Conservation (phyloP, 2,113 vertebrate genomes). For the Brachionichthys hirsutus region DNA sequence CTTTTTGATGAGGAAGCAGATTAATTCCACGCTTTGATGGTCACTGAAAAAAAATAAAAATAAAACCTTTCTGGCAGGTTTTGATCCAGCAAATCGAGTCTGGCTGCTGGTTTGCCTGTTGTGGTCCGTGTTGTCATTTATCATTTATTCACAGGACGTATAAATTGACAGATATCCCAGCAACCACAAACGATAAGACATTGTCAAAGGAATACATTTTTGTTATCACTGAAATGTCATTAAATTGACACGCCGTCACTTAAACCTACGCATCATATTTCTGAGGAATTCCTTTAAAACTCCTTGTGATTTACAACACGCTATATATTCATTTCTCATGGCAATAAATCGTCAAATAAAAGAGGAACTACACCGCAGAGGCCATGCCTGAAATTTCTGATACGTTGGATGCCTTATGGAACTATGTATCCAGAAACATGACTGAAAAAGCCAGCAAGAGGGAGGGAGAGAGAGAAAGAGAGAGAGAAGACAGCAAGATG, state of each 20-base stretch:
- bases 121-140: neutral
- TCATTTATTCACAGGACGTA: constrained; percentile 8
- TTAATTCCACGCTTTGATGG: neutral
- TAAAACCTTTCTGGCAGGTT: neutral
- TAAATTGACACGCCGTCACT: constrained; percentile 10
- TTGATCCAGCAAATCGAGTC: neutral
- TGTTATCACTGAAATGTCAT: constrained; percentile 2
- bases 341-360: constrained; percentile 33
- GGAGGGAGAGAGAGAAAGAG: constrained; percentile 5
- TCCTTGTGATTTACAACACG: constrained; percentile 19
- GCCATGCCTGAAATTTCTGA: neutral
- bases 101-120: neutral
- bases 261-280: constrained; percentile 6
- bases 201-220: neutral
- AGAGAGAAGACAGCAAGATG: constrained; percentile 20
- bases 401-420: constrained; percentile 2
- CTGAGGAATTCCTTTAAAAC: constrained; percentile 36
- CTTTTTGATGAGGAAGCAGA: neutral
- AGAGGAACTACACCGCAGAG: neutral
- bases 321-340: constrained; percentile 19
- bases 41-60: neutral
- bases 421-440: constrained; percentile 13
- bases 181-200: neutral
- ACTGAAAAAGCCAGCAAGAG: neutral
- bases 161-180: neutral